These are phyloP conservation scores for Dendrolimus punctatus DNA, from an alignment of 1,140 invertebrate species.

Conservation along the genomic window DNA sequence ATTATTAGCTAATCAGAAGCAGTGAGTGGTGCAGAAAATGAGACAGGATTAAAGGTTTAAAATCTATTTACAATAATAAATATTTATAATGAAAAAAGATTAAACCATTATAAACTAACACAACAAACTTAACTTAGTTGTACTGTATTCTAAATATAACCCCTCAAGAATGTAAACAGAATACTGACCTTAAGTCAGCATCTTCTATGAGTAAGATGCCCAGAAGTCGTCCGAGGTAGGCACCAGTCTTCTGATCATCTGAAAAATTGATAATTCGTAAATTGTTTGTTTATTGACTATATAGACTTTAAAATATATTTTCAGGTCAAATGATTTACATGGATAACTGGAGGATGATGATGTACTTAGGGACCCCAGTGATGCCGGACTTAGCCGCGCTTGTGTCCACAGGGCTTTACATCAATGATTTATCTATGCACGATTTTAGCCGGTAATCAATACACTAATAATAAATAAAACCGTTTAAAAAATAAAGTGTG, in stretches of 20 bases:
- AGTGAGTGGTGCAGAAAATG: too few species aligned
- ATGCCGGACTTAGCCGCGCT: slow-evolving; percentile 94
- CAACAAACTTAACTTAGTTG: too few species aligned
- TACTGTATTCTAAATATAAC: too few species aligned
- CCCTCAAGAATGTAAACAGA: too few species aligned
- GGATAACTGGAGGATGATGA: slow-evolving; percentile 97
- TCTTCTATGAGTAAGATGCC: too few species aligned
- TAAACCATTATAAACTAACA: too few species aligned
- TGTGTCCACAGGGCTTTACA: slow-evolving; percentile 92
- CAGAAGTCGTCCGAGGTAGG: too few species aligned
- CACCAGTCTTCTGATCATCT: background rate
- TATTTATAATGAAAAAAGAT: too few species aligned
- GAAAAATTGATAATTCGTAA: background rate
- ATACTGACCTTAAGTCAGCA: too few species aligned
- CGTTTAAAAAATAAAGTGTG: background rate
- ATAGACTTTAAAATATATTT: background rate
- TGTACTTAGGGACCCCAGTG: slow-evolving; percentile 96
- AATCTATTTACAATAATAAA: too few species aligned
- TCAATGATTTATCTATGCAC: slow-evolving; percentile 98
- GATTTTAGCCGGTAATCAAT: slow-evolving; percentile 89
- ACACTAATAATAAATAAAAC: background rate
- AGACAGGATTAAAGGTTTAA: too few species aligned
- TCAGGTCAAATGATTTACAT: slow-evolving; percentile 99
- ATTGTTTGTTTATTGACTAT: background rate
- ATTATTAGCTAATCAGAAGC: too few species aligned